Evolutionary conservation across 2,888 invertebrate species (phyloP).

Genomic region (Ctena decussata): DNA sequence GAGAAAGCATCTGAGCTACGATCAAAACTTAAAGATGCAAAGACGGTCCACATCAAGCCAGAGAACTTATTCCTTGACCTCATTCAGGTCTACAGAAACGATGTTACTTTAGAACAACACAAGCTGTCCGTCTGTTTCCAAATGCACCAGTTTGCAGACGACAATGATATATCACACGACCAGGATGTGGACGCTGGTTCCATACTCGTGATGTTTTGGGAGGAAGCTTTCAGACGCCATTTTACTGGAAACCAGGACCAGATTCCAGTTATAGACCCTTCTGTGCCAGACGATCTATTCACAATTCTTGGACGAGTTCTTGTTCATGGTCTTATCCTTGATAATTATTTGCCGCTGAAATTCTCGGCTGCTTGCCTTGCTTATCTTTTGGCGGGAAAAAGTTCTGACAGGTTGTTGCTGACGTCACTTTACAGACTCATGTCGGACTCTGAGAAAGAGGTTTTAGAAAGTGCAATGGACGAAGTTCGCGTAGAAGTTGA

Average conservation of each 20-base stretch:
- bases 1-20: slow-evolving; percentile 9
- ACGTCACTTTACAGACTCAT: slow-evolving; percentile 68
- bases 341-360: slow-evolving; percentile 69
- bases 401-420: slow-evolving; percentile 64
- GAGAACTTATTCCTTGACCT: slow-evolving; percentile 47
- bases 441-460: slow-evolving; percentile 67
- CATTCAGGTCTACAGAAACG: slow-evolving; percentile 45
- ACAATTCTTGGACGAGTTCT: slow-evolving; percentile 66
- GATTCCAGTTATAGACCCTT: slow-evolving; percentile 63
- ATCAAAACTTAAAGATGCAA: slow-evolving; percentile 19
- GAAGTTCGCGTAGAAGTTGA: slow-evolving; percentile 57
- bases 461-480: slow-evolving; percentile 61
- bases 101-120: slow-evolving; percentile 36
- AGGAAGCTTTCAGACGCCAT: slow-evolving; percentile 66
- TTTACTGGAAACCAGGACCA: slow-evolving; percentile 70
- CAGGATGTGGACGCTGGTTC: slow-evolving; percentile 46
- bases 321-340: slow-evolving; percentile 68
- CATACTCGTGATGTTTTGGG: slow-evolving; percentile 70
- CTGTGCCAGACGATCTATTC: slow-evolving; percentile 62
- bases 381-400: slow-evolving; percentile 57
- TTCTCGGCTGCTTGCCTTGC: slow-evolving; percentile 68
- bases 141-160: slow-evolving; percentile 4
- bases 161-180: slow-evolving; percentile 16
- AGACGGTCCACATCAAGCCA: slow-evolving; percentile 45
- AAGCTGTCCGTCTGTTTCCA: slow-evolving; percentile 47